These are phyloP conservation scores for Aeoliscus strigatus DNA, from an alignment of 2,797 vertebrate species.

Conservation along the genomic window DNA sequence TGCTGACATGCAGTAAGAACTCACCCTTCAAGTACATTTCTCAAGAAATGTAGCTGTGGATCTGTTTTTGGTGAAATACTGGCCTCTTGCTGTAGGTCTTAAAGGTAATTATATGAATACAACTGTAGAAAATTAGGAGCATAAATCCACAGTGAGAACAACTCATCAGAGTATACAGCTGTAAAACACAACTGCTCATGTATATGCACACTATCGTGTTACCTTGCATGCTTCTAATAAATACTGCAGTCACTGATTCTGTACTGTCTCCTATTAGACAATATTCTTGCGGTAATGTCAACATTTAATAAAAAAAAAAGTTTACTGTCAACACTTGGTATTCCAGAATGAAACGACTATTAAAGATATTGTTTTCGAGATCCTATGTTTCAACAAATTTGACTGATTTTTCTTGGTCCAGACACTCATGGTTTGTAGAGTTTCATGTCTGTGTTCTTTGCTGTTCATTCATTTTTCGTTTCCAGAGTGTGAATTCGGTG, in stretches of 20 bases:
- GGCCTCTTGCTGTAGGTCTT: background rate
- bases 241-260: slow-evolving; percentile 27
- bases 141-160: slow-evolving; percentile 45
- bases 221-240: slow-evolving; percentile 57
- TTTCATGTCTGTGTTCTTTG: slow-evolving; percentile 21
- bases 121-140: slow-evolving; percentile 29
- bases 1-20: no score
- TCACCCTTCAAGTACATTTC: background rate
- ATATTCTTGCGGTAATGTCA: no score
- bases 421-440: slow-evolving; percentile 26
- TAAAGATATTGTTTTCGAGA: slow-evolving; percentile 6
- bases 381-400: slow-evolving; percentile 34
- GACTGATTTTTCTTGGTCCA: slow-evolving; percentile 14
- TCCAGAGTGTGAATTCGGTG: slow-evolving; percentile 29
- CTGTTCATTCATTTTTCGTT: slow-evolving; percentile 32
- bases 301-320: no score
- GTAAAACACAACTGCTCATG: slow-evolving; percentile 6
- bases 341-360: no score
- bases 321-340: no score
- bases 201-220: slow-evolving; percentile 19
- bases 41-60: background rate
- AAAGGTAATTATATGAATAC: background rate
- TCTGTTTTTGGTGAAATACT: background rate
- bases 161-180: slow-evolving; percentile 4
- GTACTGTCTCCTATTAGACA: slow-evolving; percentile 17